Evolutionary conservation across 2,797 vertebrate species (phyloP).

Genomic region (Acanthurus leucopareius): DNA sequence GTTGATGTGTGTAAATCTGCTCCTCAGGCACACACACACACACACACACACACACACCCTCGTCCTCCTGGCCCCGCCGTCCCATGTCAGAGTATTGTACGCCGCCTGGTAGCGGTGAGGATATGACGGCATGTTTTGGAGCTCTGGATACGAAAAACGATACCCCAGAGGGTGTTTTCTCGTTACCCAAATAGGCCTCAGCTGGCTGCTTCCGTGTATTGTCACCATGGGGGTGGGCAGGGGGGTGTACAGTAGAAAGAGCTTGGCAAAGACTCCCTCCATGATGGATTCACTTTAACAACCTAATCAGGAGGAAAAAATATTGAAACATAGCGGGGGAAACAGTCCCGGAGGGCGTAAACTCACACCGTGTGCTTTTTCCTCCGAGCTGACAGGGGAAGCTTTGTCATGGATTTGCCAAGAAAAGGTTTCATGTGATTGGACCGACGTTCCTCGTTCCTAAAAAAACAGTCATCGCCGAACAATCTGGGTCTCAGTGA

Average conservation of each 20-base stretch:
- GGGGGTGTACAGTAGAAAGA: conserved; percentile 27
- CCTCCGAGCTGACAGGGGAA: conserved; percentile 46
- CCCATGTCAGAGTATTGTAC: conserved; percentile 62
- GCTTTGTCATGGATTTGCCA: conserved; percentile 35
- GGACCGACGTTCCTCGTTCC: conserved; percentile 25
- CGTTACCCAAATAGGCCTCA: conserved; percentile 60
- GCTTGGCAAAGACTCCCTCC: conserved; percentile 44
- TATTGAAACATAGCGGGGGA: conserved; percentile 46
- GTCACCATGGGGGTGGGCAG: conserved; percentile 18
- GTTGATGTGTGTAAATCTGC: conserved; percentile 64
- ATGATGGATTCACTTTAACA: conserved; percentile 39
- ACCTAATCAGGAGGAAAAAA: conserved; percentile 55
- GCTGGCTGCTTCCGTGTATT: conserved; percentile 77
- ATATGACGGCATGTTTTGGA: conserved; percentile 78
- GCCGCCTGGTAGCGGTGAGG: conserved; percentile 58
- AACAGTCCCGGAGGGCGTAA: conserved; percentile 52
- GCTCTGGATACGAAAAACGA: conserved; percentile 65
- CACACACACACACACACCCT: conserved; percentile 62
- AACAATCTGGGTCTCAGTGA: conserved; percentile 17
- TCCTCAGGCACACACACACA: conserved; percentile 19
- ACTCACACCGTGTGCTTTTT: conserved; percentile 37
- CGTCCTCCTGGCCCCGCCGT: conserved; percentile 66
- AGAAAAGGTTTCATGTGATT: conserved; percentile 34
- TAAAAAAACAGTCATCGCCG: conserved; percentile 20
- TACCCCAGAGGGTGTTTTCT: conserved; percentile 64